Base-by-base conservation (phyloP, 2,888 invertebrate species). In the Augiades crinisus region DNA sequence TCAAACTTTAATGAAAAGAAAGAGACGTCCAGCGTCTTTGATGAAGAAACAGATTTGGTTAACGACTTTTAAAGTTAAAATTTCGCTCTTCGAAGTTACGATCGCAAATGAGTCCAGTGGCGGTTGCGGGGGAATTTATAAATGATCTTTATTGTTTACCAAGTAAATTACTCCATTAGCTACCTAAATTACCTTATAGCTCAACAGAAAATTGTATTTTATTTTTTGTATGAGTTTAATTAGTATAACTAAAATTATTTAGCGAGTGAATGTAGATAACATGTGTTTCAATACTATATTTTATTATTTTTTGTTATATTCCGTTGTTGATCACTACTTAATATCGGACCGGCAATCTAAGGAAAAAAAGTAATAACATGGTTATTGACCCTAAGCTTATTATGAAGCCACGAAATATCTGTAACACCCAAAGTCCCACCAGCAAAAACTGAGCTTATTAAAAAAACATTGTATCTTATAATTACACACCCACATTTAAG, bases 381-480 rank as follows among this genome's bases (percentile, higher is more conserved):
- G 21, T 21, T 33, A 33, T 31, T 44, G 43, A 44, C 31, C 43
- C 22, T 5, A 31, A 16, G 43, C 21, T 21, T 22, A 38, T 38
- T 38, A 24, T n/a, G 7, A 31, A 41, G 27, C n/a, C 16, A 22
- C 19, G 6, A 45, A 46, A 46, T 45, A 27, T 24, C 2, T n/a
- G 22, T 45, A 22, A 45, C 13, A 34, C 10, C 24, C 27, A 36
- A 27, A 46, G 49, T 19, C 13, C 17, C 17, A 24, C 33, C 47
- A 55, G 56, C 64, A 76, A 75, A 75, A 78, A 73, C 64, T 64
- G 64, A 76, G 75, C 82, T 83, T 87, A 86, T 88, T 85, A 87
- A 86, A 88, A 85, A 84, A 78, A 75, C 79, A 85, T 88, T 85
- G 84, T 71, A 68, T 76, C 69, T 77, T 75, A 84, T 88, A 87